Conservation (phyloP, 2,113 vertebrate genomes). For the Siphamia tubifer region DNA sequence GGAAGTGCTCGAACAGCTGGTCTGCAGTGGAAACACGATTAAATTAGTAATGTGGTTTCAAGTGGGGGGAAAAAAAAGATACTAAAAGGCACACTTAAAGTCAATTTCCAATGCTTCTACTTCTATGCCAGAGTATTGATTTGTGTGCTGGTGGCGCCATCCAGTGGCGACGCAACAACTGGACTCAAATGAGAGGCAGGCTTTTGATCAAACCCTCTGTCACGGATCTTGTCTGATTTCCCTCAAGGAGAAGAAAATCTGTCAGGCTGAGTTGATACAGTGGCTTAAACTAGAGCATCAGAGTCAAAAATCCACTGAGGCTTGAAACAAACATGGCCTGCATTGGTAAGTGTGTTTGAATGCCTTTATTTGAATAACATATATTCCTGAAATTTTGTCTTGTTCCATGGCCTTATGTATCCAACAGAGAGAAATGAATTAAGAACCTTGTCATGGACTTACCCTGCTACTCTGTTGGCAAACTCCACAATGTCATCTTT, state of each 20-base stretch:
- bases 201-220: conserved; percentile 61
- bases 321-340: conserved; percentile 24
- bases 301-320: conserved; percentile 36
- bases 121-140: not conserved
- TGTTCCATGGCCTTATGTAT: not conserved
- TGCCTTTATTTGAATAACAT: conserved; percentile 1
- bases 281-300: conserved; percentile 47
- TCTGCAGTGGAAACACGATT: conserved; percentile 65
- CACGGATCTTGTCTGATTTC: conserved; percentile 55
- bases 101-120: not conserved
- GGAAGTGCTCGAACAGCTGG: conserved; percentile 92
- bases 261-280: conserved; percentile 48
- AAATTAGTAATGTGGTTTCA: not conserved
- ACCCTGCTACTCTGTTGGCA: conserved; percentile 96
- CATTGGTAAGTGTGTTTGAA: conserved; percentile 32
- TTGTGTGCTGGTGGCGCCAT: conserved; percentile 39
- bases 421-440: not conserved
- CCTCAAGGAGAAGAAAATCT: conserved; percentile 57
- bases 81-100: not conserved
- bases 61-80: not conserved
- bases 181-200: conserved; percentile 18
- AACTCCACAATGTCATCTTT: conserved; percentile 98
- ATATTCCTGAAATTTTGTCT: conserved; percentile 9
- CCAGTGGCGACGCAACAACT: conserved; percentile 27
- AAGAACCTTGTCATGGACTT: conserved; percentile 57